These are phyloP conservation scores for Drosophila melanogaster DNA, from an alignment of 1,140 invertebrate genomes.

Conservation along the genomic window Release_6_plus_ISO1_MT NT_033777.3:13540001-13540500, in stretches of 20 bases:
- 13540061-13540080: conserved; percentile 23
- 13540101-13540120: conserved; percentile 82
- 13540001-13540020: conserved; percentile 18
- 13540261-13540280: neutral
- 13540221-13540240: neutral
- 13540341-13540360: too few relatives aligned
- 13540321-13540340: too few relatives aligned
- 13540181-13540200: conserved; percentile 17
- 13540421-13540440: too few relatives aligned
- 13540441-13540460: too few relatives aligned
- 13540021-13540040: conserved; percentile 32
- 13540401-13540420: too few relatives aligned
- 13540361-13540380: too few relatives aligned
- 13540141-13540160: conserved; percentile 79
- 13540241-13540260: neutral
- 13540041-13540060: conserved; percentile 29
- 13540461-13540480: too few relatives aligned
- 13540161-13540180: conserved; percentile 55
- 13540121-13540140: conserved; percentile 64
- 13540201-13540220: neutral
- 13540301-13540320: too few relatives aligned
- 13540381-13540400: too few relatives aligned
- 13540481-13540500: neutral
- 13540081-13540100: conserved; percentile 71
- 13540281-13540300: neutral